phyloP scores from a whole-genome alignment of 2,113 vertebrate genomes.

The Nycticryphes semicollaris region DNA sequence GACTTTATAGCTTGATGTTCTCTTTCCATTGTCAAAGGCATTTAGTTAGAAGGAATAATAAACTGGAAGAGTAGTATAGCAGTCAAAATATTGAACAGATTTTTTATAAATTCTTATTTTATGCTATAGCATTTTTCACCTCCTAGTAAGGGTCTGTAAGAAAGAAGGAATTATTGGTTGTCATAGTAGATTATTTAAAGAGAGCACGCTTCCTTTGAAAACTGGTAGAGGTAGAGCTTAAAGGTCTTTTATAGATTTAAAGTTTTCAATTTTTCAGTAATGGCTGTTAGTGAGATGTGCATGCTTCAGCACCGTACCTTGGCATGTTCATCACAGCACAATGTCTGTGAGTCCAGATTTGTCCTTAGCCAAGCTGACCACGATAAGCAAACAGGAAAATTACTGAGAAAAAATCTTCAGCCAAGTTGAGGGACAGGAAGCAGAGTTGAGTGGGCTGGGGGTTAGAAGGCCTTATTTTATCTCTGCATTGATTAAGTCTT shows the following conservation, averaged over 20 bases:
- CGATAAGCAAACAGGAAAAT: background rate
- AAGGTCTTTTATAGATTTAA: background rate
- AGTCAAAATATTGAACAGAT: background rate
- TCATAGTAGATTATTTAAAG: background rate
- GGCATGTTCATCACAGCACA: accelerated
- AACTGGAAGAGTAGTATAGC: background rate
- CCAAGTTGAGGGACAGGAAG: background rate
- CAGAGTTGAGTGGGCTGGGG: background rate
- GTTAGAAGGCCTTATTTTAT: background rate
- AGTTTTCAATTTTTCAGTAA: background rate
- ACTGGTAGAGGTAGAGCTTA: background rate
- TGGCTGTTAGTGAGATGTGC: background rate
- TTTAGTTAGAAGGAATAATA: background rate
- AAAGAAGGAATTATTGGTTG: background rate
- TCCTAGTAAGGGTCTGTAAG: background rate
- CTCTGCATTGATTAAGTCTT: background rate
- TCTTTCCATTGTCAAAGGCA: background rate
- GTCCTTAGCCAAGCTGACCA: background rate
- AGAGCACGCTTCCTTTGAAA: background rate
- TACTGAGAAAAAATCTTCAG: background rate
- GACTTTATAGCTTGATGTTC: background rate
- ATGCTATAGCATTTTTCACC: background rate
- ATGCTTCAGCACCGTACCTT: background rate
- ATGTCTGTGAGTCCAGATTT: background rate
- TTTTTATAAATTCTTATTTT: background rate